Evolutionary conservation across 2,113 vertebrate species (phyloP).

Genomic region (Hydrolagus affinis): DNA sequence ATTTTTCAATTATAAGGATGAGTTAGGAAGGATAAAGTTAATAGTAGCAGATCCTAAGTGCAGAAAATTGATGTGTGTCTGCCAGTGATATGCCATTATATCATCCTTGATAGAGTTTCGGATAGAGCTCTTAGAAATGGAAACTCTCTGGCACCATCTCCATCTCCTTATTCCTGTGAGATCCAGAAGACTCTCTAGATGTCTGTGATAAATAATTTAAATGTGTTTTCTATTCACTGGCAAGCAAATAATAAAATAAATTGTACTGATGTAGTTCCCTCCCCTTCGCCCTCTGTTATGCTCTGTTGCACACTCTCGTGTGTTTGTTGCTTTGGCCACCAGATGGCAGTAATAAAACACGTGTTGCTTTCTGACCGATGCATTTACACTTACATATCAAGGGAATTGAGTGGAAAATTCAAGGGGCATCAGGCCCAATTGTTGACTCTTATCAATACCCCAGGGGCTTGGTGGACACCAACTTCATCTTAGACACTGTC

Average conservation of each 20-base stretch:
- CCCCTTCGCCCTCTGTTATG: neutral
- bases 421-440: too few relatives aligned
- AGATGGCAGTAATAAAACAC: constrained; percentile 5
- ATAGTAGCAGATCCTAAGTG: neutral
- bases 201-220: neutral
- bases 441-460: neutral
- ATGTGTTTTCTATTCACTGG: neutral
- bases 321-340: neutral
- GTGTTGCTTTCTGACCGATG: neutral
- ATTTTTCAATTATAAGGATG: neutral
- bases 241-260: neutral
- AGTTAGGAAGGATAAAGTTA: neutral
- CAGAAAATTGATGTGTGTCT: neutral
- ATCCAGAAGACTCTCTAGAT: neutral
- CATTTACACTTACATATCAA: too few relatives aligned
- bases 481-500: too few relatives aligned
- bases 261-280: neutral
- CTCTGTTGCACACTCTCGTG: neutral
- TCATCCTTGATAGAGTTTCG: neutral
- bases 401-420: too few relatives aligned
- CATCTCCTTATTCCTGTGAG: neutral
- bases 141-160: neutral
- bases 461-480: too few relatives aligned
- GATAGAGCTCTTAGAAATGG: too few relatives aligned
- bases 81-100: neutral